phyloP scores from a whole-genome alignment of 2,797 vertebrate species.

The Epinephelus coioides region DNA sequence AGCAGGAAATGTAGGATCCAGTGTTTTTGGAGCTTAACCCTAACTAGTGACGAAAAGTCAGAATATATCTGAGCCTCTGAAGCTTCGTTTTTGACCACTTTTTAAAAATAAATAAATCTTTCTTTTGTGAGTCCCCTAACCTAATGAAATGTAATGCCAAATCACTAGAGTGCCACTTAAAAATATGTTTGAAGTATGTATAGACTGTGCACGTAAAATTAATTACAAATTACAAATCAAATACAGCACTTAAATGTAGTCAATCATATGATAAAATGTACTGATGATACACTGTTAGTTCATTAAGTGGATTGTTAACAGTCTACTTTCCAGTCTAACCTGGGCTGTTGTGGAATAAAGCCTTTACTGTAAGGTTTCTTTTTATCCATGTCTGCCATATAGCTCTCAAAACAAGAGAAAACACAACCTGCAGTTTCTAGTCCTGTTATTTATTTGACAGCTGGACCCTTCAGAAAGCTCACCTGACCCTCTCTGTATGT shows the following conservation, averaged over 20 bases:
- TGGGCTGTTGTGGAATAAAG: background rate
- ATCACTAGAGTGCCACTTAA: background rate
- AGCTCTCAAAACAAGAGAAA: background rate
- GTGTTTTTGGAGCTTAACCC: background rate
- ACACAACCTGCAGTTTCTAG: background rate
- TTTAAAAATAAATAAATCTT: too few species aligned
- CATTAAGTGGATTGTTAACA: background rate
- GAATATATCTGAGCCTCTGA: background rate
- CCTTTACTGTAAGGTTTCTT: background rate
- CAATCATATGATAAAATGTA: background rate
- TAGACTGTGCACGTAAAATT: background rate
- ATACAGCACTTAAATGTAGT: background rate
- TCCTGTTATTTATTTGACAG: slow-evolving; percentile 29
- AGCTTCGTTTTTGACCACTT: background rate
- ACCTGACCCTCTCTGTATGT: background rate
- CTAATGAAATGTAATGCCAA: background rate
- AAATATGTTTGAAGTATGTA: background rate
- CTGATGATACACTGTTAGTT: background rate
- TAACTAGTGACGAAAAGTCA: background rate
- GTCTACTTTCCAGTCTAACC: background rate
- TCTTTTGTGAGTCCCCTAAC: background rate
- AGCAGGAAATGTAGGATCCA: background rate
- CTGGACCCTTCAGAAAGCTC: background rate
- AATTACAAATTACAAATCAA: background rate
- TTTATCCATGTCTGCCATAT: background rate